Conservation (phyloP, 2,797 vertebrate genomes). For the Antrozous pallidus region DNA sequence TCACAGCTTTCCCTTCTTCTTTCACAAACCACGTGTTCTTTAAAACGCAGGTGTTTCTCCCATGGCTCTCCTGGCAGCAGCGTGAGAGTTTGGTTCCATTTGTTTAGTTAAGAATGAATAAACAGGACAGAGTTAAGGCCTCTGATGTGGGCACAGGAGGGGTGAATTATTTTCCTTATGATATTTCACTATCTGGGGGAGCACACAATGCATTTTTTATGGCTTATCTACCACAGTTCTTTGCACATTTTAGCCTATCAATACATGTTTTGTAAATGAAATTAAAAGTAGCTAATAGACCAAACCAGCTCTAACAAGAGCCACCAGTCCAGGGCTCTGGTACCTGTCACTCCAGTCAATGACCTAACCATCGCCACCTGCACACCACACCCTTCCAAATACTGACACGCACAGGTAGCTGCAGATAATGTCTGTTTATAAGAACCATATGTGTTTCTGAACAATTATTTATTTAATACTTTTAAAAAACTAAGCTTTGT, state of each 20-base stretch:
- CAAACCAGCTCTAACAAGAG: neutral
- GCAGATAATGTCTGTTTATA: neutral
- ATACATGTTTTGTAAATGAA: neutral
- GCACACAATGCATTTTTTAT: neutral
- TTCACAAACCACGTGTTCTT: constrained; percentile 26
- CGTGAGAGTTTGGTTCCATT: neutral
- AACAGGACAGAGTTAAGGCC: too few relatives aligned
- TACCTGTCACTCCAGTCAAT: neutral
- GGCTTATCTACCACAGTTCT: neutral
- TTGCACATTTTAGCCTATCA: neutral
- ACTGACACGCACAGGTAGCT: neutral
- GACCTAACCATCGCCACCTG: neutral
- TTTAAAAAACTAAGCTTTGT: too few relatives aligned
- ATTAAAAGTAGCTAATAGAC: neutral
- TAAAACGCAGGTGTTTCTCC: neutral
- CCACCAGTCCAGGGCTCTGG: neutral
- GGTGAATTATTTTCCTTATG: neutral
- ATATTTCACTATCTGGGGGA: neutral
- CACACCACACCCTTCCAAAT: neutral
- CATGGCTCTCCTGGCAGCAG: neutral
- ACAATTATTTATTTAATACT: neutral
- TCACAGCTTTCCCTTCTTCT: neutral
- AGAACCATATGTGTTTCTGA: neutral
- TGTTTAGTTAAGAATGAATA: neutral
- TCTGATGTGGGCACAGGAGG: neutral